phyloP scores from a whole-genome alignment of 1,140 invertebrate species.

The Harpegnathos saltator region DNA sequence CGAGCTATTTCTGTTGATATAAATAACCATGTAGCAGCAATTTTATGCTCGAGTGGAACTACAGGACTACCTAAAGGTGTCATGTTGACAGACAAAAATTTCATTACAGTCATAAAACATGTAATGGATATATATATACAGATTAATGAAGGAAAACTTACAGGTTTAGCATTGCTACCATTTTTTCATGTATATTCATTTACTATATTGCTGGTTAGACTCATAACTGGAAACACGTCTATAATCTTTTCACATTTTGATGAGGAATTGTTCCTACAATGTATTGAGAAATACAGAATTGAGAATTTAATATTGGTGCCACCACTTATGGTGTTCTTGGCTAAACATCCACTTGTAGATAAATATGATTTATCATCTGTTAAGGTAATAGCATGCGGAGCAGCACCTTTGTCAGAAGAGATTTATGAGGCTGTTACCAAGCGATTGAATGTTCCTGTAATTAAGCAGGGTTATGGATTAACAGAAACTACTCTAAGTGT shows the following conservation, averaged over 20 bases:
- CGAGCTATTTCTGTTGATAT: conserved; percentile 71
- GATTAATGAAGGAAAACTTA: conserved; percentile 47
- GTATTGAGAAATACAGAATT: conserved; percentile 87
- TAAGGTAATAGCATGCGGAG: conserved; percentile 78
- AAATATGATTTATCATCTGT: conserved; percentile 85
- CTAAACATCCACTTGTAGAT: conserved; percentile 84
- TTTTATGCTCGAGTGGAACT: conserved; percentile 89
- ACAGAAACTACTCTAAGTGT: conserved; percentile 85
- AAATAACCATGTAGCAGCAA: conserved; percentile 81
- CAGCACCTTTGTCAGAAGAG: conserved; percentile 85
- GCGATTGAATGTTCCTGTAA: conserved; percentile 80
- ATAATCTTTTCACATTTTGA: conserved; percentile 88
- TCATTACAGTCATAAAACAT: conserved; percentile 80
- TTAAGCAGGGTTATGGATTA: conserved; percentile 86
- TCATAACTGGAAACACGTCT: conserved; percentile 78
- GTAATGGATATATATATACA: conserved; percentile 43
- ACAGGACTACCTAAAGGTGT: conserved; percentile 93
- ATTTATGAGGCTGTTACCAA: conserved; percentile 82
- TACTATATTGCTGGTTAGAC: conserved; percentile 67
- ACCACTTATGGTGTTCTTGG: conserved; percentile 87
- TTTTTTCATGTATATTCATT: conserved; percentile 85
- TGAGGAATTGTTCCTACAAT: conserved; percentile 86
- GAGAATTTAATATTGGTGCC: conserved; percentile 86
- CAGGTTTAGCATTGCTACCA: conserved; percentile 76
- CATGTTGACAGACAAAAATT: conserved; percentile 89